A percentile compares a stretch with the other conserved stretches of the same genome.
phyloP scores from a whole-genome alignment of 2,888 invertebrate species.

The Papilio demoleus region DNA sequence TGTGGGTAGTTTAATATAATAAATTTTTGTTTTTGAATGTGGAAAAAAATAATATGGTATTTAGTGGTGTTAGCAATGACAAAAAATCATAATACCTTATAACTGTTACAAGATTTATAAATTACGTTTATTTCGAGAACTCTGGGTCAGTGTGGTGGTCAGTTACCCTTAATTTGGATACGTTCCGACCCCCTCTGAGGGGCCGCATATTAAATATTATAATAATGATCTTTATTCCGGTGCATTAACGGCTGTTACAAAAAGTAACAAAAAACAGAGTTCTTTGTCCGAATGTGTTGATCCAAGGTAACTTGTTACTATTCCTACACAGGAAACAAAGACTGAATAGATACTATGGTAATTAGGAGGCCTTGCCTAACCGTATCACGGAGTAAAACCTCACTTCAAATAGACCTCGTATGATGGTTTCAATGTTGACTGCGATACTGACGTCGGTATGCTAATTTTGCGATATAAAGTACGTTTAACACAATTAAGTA shows the following conservation, averaged over 20 bases:
- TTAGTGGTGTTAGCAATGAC: too few relatives aligned
- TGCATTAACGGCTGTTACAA: not conserved
- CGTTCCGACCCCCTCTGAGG: too few relatives aligned
- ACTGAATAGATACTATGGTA: conserved; percentile 78
- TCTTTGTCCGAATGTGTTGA: conserved; percentile 70
- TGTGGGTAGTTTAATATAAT: not conserved
- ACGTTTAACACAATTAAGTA: conserved; percentile 31
- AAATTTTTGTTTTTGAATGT: not conserved
- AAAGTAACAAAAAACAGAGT: conserved; percentile 67
- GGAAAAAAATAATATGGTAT: too few relatives aligned
- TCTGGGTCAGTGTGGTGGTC: too few relatives aligned
- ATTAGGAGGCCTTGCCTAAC: conserved; percentile 80
- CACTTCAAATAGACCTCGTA: conserved; percentile 66
- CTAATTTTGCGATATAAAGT: conserved; percentile 38
- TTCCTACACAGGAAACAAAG: conserved; percentile 77
- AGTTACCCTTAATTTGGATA: too few relatives aligned
- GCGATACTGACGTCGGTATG: conserved; percentile 40
- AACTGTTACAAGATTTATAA: too few relatives aligned
- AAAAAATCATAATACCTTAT: too few relatives aligned
- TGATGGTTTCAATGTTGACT: conserved; percentile 50
- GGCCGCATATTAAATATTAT: too few relatives aligned
- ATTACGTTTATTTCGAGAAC: too few relatives aligned
- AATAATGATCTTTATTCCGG: too few relatives aligned
- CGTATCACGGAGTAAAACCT: conserved; percentile 76
- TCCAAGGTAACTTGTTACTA: conserved; percentile 70